These are phyloP conservation scores for Carassius gibelio DNA, from an alignment of 2,113 vertebrate genomes.

Conservation along the genomic window DNA sequence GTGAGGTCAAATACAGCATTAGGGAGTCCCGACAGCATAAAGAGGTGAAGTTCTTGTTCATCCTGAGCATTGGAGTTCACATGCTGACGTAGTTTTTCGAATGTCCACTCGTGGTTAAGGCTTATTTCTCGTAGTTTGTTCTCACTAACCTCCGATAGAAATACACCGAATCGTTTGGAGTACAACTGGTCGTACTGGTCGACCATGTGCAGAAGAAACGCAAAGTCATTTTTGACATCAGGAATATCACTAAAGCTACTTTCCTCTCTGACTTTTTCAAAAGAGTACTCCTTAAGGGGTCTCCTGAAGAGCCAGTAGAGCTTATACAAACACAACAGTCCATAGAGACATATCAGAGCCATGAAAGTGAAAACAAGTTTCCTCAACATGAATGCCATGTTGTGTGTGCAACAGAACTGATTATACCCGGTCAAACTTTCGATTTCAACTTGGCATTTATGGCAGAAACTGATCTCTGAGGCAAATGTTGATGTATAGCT, in stretches of 20 bases:
- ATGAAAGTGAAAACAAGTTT: slow-evolving; percentile 94
- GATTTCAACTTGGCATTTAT: slow-evolving; percentile 83
- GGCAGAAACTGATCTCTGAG: slow-evolving; percentile 85
- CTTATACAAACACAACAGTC: slow-evolving; percentile 91
- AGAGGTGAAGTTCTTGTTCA: slow-evolving; percentile 91
- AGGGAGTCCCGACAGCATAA: slow-evolving; percentile 92
- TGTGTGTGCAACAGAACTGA: slow-evolving; percentile 90
- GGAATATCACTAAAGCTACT: slow-evolving; percentile 98
- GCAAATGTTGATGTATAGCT: slow-evolving; percentile 92
- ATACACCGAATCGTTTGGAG: slow-evolving; percentile 94
- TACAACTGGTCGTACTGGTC: slow-evolving; percentile 97
- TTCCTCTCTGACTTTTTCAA: slow-evolving; percentile 96
- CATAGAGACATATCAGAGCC: slow-evolving; percentile 91
- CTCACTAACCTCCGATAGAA: slow-evolving; percentile 94
- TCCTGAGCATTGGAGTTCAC: slow-evolving; percentile 89
- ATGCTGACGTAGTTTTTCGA: slow-evolving; percentile 89
- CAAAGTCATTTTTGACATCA: slow-evolving; percentile 97
- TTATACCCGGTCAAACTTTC: slow-evolving; percentile 88
- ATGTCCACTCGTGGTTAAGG: slow-evolving; percentile 96
- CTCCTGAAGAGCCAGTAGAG: slow-evolving; percentile 95
- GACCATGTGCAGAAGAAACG: slow-evolving; percentile 97
- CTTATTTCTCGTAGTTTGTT: slow-evolving; percentile 97
- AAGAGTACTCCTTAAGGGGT: slow-evolving; percentile 95
- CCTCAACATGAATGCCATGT: slow-evolving; percentile 97
- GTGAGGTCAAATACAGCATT: slow-evolving; percentile 94